phyloP scores from a whole-genome alignment of 2,888 invertebrate genomes.

The Rambutsinella grinnellia region DNA sequence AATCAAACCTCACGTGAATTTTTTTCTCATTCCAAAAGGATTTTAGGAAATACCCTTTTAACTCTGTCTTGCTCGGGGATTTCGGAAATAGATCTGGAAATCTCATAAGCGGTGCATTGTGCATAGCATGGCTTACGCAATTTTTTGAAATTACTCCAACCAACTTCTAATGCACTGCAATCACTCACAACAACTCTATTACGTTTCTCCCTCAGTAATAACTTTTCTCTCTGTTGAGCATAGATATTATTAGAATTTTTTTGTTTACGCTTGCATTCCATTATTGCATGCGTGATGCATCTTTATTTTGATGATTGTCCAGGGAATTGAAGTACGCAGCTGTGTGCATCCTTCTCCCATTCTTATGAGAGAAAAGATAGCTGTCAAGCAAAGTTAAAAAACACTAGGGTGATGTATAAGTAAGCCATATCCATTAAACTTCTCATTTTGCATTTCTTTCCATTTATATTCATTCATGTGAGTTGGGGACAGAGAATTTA shows the following conservation, averaged over 20 bases:
- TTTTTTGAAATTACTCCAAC: constrained; percentile 18
- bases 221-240: constrained; percentile 1
- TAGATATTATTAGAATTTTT: neutral
- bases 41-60: too few species aligned
- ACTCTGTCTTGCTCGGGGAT: too few species aligned
- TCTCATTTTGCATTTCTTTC: constrained; percentile 5
- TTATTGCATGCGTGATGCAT: constrained; percentile 23
- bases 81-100: too few species aligned
- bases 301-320: constrained; percentile 45
- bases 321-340: constrained; percentile 39
- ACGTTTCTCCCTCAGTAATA: constrained; percentile 4
- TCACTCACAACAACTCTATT: too few species aligned
- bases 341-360: constrained; percentile 15
- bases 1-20: too few species aligned
- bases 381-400: neutral
- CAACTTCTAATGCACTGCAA: constrained; percentile 21
- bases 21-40: too few species aligned
- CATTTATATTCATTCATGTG: constrained; percentile 31
- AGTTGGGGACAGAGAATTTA: constrained; percentile 19
- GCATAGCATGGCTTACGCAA: constrained; percentile 23
- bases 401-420: constrained; percentile 21
- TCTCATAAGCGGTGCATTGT: too few species aligned
- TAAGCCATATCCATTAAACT: constrained; percentile 45
- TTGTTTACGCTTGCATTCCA: neutral
- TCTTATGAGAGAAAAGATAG: neutral